Conservation (phyloP, 2,888 invertebrate species). For the Drosophila merina region DNA sequence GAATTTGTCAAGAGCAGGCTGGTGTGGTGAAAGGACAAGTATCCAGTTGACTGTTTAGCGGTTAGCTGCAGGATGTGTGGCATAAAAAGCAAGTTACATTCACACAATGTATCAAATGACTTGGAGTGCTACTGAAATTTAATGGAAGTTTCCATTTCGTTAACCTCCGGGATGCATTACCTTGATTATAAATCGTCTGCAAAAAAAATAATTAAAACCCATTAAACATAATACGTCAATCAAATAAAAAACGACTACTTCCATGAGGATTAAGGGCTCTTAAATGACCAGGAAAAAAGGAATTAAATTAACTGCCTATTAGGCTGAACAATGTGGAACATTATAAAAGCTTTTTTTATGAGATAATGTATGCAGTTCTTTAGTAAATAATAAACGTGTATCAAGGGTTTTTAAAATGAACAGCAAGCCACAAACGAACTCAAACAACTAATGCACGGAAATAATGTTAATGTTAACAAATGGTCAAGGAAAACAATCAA, state of each 20-base stretch:
- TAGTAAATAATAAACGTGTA: neutral
- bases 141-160: conserved; percentile 4
- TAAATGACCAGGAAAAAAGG: neutral
- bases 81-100: neutral
- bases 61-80: conserved; percentile 3
- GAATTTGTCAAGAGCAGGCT: conserved; percentile 37
- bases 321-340: neutral
- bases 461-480: conserved; percentile 49
- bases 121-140: neutral
- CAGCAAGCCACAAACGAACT: conserved; percentile 3
- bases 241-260: neutral
- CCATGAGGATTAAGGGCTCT: neutral
- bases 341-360: neutral
- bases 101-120: conserved; percentile 5
- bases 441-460: conserved; percentile 18
- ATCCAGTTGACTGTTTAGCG: conserved; percentile 13
- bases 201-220: conserved; percentile 10
- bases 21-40: conserved; percentile 38
- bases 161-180: conserved; percentile 1
- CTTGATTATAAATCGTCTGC: neutral
- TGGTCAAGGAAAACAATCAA: conserved; percentile 37
- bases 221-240: conserved; percentile 20
- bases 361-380: neutral
- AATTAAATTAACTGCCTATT: conserved; percentile 2
- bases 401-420: neutral